Percentiles rank a stretch among this genome's conserved stretches.
These are phyloP conservation scores for Ecdyonurus torrentis DNA, from an alignment of 2,888 invertebrate genomes.

Conservation along the genomic window DNA sequence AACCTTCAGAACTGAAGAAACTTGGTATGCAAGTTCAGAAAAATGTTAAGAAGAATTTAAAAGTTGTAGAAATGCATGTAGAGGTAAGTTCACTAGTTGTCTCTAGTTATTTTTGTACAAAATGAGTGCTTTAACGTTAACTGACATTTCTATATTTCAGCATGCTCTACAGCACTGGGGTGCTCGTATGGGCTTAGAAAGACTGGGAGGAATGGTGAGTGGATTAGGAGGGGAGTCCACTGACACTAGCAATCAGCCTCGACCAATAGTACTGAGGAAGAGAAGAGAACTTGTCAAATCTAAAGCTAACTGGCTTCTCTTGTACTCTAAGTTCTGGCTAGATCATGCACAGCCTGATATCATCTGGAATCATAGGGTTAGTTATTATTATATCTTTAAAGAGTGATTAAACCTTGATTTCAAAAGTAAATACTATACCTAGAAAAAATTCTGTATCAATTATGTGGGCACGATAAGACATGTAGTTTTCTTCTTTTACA, in stretches of 20 bases:
- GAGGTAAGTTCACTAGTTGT: slow-evolving; percentile 32
- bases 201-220: slow-evolving; percentile 22
- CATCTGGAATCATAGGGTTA: slow-evolving; percentile 95
- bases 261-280: slow-evolving; percentile 83
- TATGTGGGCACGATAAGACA: no score
- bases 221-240: not conserved
- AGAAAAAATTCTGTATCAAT: no score
- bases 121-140: not conserved
- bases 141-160: slow-evolving; percentile 15
- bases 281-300: slow-evolving; percentile 76
- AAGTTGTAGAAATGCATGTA: slow-evolving; percentile 67
- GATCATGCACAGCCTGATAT: slow-evolving; percentile 93
- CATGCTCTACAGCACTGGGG: slow-evolving; percentile 58
- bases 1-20: slow-evolving; percentile 52
- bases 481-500: slow-evolving; percentile 1
- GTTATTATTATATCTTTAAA: slow-evolving; percentile 12
- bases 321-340: slow-evolving; percentile 86
- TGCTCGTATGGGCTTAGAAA: slow-evolving; percentile 38
- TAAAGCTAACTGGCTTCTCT: slow-evolving; percentile 78
- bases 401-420: not conserved
- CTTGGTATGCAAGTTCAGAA: slow-evolving; percentile 46
- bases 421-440: no score
- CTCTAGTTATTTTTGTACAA: not conserved
- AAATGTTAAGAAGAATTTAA: slow-evolving; percentile 24
- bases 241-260: slow-evolving; percentile 34